Evolutionary conservation across 2,888 invertebrate genomes (phyloP).

Genomic region (Microctonus hyperodae): DNA sequence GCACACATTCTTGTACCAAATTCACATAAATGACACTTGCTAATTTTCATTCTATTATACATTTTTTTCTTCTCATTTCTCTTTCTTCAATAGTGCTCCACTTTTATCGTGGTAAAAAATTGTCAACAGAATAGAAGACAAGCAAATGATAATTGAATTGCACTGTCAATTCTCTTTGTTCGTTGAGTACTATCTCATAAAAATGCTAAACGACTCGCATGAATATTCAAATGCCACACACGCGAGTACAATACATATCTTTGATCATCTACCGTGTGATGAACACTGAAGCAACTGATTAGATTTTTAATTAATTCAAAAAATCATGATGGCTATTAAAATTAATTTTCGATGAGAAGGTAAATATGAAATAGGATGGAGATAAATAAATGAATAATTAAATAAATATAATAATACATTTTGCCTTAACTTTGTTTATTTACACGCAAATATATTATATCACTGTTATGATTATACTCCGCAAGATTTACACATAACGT

Average conservation of each 20-base stretch:
- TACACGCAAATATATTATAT: slow-evolving; percentile 63
- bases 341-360: background rate
- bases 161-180: slow-evolving; percentile 36
- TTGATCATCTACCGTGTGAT: slow-evolving; percentile 2
- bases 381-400: background rate
- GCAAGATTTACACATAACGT: slow-evolving; percentile 58
- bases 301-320: background rate
- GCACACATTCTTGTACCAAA: slow-evolving; percentile 18
- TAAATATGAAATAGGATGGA: background rate
- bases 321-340: background rate
- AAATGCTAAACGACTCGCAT: slow-evolving; percentile 18
- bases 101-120: slow-evolving; percentile 28
- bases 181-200: slow-evolving; percentile 12
- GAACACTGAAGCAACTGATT: background rate
- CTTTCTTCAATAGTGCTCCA: slow-evolving; percentile 28
- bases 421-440: slow-evolving; percentile 59
- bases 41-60: slow-evolving; percentile 9
- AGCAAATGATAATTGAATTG: slow-evolving; percentile 37
- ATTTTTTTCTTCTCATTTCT: background rate
- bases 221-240: slow-evolving; percentile 21
- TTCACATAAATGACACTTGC: background rate
- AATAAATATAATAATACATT: slow-evolving; percentile 5
- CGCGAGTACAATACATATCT: background rate
- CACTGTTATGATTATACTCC: slow-evolving; percentile 57
- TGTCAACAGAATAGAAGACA: slow-evolving; percentile 30